Conservation (phyloP, 2,888 invertebrate species). For the Toxonevra muliebris region DNA sequence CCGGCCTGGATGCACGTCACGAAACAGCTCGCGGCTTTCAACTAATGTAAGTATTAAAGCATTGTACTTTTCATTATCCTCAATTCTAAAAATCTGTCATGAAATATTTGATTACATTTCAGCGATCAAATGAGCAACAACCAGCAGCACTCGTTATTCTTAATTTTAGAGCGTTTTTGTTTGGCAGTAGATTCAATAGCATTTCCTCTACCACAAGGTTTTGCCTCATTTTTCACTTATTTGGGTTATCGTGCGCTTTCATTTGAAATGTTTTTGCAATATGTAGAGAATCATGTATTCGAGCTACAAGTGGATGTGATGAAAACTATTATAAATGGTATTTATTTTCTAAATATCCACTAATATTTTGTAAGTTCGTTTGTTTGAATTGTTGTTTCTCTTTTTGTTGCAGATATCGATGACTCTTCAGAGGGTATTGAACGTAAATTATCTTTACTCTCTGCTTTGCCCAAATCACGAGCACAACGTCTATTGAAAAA, state of each 20-base stretch:
- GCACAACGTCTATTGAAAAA: constrained; percentile 80
- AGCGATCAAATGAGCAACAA: constrained; percentile 79
- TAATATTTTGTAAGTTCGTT: background rate
- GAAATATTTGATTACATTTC: constrained; percentile 8
- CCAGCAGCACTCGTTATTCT: constrained; percentile 78
- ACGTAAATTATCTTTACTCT: constrained; percentile 77
- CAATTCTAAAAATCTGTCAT: background rate
- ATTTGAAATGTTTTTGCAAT: constrained; percentile 83
- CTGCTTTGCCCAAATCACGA: constrained; percentile 78
- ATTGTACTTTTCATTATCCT: background rate
- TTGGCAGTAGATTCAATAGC: constrained; percentile 81
- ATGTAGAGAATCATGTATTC: constrained; percentile 83
- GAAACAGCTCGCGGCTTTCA: constrained; percentile 81
- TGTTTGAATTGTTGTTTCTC: background rate
- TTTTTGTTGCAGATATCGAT: constrained; percentile 62
- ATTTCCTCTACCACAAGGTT: constrained; percentile 86
- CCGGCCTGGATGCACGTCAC: constrained; percentile 73
- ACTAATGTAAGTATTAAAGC: constrained; percentile 72
- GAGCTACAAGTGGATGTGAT: constrained; percentile 88
- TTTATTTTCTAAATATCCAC: constrained; percentile 35
- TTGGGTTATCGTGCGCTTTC: constrained; percentile 82
- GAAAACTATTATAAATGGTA: constrained; percentile 83
- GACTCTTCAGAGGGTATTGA: constrained; percentile 70
- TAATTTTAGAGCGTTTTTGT: constrained; percentile 82
- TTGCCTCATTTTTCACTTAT: constrained; percentile 88